phyloP scores from a whole-genome alignment of 2,888 invertebrate species.

The Ecdyonurus torrentis region DNA sequence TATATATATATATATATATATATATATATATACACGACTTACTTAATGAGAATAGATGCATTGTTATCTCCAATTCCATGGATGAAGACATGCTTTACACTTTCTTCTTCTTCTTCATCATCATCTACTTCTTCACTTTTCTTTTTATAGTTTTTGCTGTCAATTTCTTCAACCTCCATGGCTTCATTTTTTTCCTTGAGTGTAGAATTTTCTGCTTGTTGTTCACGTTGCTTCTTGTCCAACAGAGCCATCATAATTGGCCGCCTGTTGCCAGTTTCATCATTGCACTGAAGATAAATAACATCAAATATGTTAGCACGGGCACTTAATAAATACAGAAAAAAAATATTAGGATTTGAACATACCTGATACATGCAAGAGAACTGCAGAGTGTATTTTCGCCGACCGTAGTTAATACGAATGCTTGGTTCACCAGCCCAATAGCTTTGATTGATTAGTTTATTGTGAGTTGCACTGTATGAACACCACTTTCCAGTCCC shows the following conservation, averaged over 20 bases:
- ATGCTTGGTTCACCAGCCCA: slow-evolving; percentile 50
- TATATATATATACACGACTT: slow-evolving; percentile 7
- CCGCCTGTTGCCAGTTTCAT: slow-evolving; percentile 65
- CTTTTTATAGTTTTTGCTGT: too few species aligned
- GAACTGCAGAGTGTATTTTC: slow-evolving; percentile 61
- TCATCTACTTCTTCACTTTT: slow-evolving; percentile 10
- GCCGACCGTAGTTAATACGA: slow-evolving; percentile 51
- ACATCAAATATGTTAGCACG: not conserved
- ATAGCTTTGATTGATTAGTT: slow-evolving; percentile 60
- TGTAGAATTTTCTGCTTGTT: slow-evolving; percentile 15
- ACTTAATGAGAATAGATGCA: slow-evolving; percentile 17
- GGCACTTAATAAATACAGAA: not conserved
- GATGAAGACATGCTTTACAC: not conserved
- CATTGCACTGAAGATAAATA: slow-evolving; percentile 35
- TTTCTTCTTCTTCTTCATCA: not conserved
- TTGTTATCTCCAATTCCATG: slow-evolving; percentile 3
- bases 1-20: not conserved
- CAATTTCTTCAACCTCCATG: slow-evolving; percentile 14
- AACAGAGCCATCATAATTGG: slow-evolving; percentile 51
- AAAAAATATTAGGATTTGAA: not conserved
- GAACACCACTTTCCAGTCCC: slow-evolving; percentile 64
- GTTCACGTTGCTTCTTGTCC: slow-evolving; percentile 19
- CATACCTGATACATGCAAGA: slow-evolving; percentile 58
- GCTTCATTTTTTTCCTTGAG: slow-evolving; percentile 9
- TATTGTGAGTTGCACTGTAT: slow-evolving; percentile 53